Evolutionary conservation across 2,888 invertebrate genomes (phyloP), one percentile per base, ranked within the genome.

Genomic region (Drosophila mimetica): DNA sequence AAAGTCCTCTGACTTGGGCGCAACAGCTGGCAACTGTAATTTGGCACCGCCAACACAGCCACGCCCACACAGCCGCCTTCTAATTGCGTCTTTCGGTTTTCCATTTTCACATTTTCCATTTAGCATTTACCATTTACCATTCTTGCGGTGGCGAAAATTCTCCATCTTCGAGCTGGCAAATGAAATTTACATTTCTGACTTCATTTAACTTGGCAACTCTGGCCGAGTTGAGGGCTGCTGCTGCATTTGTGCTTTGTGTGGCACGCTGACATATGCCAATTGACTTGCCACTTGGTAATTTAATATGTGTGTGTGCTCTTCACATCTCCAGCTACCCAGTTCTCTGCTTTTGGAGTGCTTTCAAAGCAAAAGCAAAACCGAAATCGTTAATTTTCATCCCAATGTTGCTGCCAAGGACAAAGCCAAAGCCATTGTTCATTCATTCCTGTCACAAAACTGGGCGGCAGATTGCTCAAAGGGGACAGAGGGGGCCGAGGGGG

Each of bases 121-220:
- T 25, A 5, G 7, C 25, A 25, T 25, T 20, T 20, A 20, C 20
- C 20, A 20, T 30, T 64, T 75, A 39, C 63, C 67, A 8, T 28
- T 30, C 11, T 66, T 60, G 37, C 54, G 63, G 54, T 46, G 55
- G 42, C 44, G 51, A 47, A 50, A 34, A n/a, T 58, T 51, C 39
- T 14, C 16, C 36, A 16, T 32, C 20, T 20, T 42, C 13, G 11
- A 44, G 44, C 52, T 57, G 66, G 51, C 50, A 78, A 82, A 80
- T 81, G 81, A 84, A 86, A 84, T 86, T 82, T 86, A 82, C 84
- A 82, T 82, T 84, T 83, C 71, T 82, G 82, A 83, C 86, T 86
- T 76, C 84, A 83, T 83, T 83, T 86, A 76, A 84, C 81, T 80
- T 86, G 78, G 60, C 74, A 80, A 71, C 74, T 76, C 59, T 57